Conservation (phyloP, 2,797 vertebrate genomes). For the Nannoperca australis region DNA sequence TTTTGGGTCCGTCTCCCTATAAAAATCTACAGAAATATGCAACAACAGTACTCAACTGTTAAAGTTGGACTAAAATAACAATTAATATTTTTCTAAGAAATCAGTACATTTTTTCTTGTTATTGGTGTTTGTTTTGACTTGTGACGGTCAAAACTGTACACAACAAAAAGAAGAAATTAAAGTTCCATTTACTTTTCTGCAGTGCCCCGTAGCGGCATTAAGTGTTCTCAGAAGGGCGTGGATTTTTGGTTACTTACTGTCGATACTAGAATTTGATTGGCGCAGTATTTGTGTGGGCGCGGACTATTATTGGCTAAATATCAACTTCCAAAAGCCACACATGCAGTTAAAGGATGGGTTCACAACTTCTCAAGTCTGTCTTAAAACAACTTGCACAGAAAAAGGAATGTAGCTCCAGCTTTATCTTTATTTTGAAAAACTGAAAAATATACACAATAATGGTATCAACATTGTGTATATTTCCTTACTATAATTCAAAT, state of each 20-base stretch:
- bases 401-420: not conserved
- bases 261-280: not conserved
- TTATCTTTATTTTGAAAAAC: not conserved
- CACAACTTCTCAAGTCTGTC: not conserved
- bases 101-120: not conserved
- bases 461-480: not conserved
- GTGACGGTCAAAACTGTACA: not conserved
- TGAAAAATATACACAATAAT: not conserved
- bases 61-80: not conserved
- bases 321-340: not conserved
- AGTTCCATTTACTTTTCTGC: not conserved
- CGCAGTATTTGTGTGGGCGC: not conserved
- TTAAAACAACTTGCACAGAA: not conserved
- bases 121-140: not conserved
- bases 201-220: not conserved
- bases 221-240: not conserved
- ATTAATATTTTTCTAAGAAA: not conserved
- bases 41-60: not conserved
- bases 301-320: not conserved
- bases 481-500: not conserved
- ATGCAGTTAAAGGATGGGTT: not conserved
- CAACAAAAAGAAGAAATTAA: not conserved
- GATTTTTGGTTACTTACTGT: not conserved
- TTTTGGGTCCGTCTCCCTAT: not conserved
- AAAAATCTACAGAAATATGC: constrained; percentile 1